Evolutionary conservation across 2,113 vertebrate species (phyloP).

Genomic region (Nothobranchius furzeri): DNA sequence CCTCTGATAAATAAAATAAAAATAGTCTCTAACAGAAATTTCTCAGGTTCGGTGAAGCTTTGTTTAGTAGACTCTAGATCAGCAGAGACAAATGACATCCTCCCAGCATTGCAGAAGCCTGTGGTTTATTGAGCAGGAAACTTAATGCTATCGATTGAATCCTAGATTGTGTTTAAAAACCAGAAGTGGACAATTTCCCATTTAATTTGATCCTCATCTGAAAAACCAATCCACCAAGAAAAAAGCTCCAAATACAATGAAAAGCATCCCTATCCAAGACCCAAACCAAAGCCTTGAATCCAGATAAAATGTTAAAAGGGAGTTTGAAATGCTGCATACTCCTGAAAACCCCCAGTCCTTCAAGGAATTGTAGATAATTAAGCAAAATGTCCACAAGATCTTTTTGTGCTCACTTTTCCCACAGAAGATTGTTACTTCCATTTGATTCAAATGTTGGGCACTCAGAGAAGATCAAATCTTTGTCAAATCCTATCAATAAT

Average conservation of each 20-base stretch:
- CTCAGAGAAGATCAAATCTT: not conserved
- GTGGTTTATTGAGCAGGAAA: not conserved
- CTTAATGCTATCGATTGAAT: too few species aligned
- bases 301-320: not conserved
- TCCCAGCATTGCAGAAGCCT: not conserved
- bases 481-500: not conserved
- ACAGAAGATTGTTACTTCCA: not conserved
- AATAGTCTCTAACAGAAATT: not conserved
- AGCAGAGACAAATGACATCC: not conserved
- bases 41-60: not conserved
- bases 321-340: not conserved
- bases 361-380: not conserved
- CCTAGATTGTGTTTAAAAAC: too few species aligned
- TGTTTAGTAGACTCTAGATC: not conserved
- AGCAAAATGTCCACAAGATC: not conserved
- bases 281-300: not conserved
- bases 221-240: too few species aligned
- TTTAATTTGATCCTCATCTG: too few species aligned
- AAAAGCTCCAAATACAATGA: not conserved
- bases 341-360: not conserved
- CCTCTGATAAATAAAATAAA: not conserved
- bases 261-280: not conserved
- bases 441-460: not conserved
- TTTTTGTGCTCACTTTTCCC: not conserved
- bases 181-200: too few species aligned